phyloP scores from a whole-genome alignment of 2,888 invertebrate species.

The Eristalis tenax region DNA sequence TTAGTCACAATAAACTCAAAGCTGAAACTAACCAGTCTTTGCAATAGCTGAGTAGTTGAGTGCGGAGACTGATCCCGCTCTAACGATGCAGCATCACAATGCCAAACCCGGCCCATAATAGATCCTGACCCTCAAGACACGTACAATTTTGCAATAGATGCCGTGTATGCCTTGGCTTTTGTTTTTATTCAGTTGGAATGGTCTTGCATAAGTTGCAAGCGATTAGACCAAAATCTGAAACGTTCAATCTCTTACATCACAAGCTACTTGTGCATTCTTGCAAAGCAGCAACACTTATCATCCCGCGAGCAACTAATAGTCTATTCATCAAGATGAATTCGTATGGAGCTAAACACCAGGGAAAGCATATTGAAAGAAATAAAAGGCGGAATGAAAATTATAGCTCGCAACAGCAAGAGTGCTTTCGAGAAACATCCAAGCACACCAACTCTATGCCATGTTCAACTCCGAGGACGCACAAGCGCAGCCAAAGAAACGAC shows the following conservation, averaged over 20 bases:
- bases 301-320: conserved; percentile 2
- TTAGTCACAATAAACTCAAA: too few species aligned
- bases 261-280: not conserved
- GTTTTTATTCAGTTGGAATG: too few species aligned
- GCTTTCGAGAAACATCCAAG: conserved; percentile 47
- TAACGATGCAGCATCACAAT: too few species aligned
- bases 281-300: conserved; percentile 15
- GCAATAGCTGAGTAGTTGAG: too few species aligned
- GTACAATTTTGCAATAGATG: too few species aligned
- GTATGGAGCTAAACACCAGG: conserved; percentile 9
- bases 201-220: too few species aligned
- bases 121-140: too few species aligned
- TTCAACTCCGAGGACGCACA: conserved; percentile 3
- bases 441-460: conserved; percentile 34
- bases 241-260: not conserved
- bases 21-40: too few species aligned
- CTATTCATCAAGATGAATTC: conserved; percentile 52
- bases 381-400: not conserved
- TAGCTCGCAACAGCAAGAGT: not conserved
- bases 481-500: not conserved
- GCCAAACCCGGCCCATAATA: too few species aligned
- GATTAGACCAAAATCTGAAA: not conserved
- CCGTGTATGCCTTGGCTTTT: too few species aligned
- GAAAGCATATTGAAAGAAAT: not conserved
- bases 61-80: too few species aligned